Percentiles rank a stretch among this genome's conserved stretches.
phyloP scores from a whole-genome alignment of 2,888 invertebrate genomes.

The Scaptomyza reducta region DNA sequence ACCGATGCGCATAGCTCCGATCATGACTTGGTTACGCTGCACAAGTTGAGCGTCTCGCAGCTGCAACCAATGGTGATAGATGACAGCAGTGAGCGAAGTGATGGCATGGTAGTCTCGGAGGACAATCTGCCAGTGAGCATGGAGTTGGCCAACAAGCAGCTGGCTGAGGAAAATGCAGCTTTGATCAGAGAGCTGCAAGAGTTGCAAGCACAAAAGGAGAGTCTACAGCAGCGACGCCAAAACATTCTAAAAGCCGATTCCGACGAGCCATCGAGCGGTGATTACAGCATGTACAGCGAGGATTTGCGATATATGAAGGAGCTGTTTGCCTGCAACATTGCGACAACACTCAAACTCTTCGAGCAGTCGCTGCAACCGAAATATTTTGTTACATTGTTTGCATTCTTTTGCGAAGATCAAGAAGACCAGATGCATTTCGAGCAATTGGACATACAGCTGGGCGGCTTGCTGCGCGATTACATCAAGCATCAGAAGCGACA shows the following conservation, averaged over 20 bases:
- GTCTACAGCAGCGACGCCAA: not conserved
- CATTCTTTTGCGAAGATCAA: slow-evolving; percentile 35
- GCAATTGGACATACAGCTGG: slow-evolving; percentile 57
- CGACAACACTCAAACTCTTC: not conserved
- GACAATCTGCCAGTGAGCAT: not conserved
- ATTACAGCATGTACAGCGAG: slow-evolving; percentile 11
- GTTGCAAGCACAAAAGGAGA: slow-evolving; percentile 20
- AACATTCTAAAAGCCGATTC: not conserved
- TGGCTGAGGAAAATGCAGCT: slow-evolving; percentile 28
- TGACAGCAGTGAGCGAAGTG: not conserved
- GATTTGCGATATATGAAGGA: slow-evolving; percentile 45
- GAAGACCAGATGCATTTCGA: slow-evolving; percentile 37
- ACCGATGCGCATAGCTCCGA: slow-evolving; percentile 58
- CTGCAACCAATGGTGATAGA: not conserved
- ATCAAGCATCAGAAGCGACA: slow-evolving; percentile 35
- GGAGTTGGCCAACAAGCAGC: slow-evolving; percentile 12
- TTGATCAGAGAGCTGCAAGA: slow-evolving; percentile 29
- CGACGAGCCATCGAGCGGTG: not conserved
- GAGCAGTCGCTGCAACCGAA: not conserved
- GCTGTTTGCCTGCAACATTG: slow-evolving; percentile 29
- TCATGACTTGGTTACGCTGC: slow-evolving; percentile 56
- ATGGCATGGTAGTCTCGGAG: not conserved
- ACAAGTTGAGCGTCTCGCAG: slow-evolving; percentile 36
- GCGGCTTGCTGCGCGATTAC: slow-evolving; percentile 35
- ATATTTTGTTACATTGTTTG: slow-evolving; percentile 46